Evolutionary conservation across 2,113 vertebrate species (phyloP).

Genomic region (Oophaga pumilio): DNA sequence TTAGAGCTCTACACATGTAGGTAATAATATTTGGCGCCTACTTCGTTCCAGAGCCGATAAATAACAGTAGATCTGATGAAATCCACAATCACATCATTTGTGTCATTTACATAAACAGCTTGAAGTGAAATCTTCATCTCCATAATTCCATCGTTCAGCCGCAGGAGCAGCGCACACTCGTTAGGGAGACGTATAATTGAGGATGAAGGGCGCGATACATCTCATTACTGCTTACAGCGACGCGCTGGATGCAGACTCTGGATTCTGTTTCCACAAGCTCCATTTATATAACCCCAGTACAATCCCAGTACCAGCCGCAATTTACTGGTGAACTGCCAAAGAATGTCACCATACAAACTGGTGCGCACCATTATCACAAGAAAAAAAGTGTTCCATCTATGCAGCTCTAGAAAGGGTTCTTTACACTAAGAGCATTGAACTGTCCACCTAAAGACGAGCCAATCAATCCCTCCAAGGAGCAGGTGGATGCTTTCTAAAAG

Average conservation of each 20-base stretch:
- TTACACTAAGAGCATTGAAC: too few species aligned
- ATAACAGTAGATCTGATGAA: background rate
- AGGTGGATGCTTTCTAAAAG: too few species aligned
- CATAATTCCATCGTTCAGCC: background rate
- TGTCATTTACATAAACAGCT: constrained; percentile 5
- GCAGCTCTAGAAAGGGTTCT: too few species aligned
- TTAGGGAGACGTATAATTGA: constrained; percentile 52
- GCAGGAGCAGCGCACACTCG: constrained; percentile 16
- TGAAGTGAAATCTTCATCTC: background rate
- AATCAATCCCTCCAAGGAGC: too few species aligned
- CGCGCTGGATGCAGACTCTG: background rate
- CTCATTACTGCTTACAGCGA: background rate
- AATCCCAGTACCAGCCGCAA: too few species aligned
- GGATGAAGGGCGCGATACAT: constrained; percentile 41
- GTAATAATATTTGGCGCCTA: too few species aligned
- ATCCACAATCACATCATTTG: background rate
- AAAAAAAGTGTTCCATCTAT: too few species aligned
- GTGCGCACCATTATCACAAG: too few species aligned
- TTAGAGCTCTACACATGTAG: too few species aligned
- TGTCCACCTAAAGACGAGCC: too few species aligned
- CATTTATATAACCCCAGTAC: background rate
- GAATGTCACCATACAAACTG: too few species aligned
- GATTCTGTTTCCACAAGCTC: background rate
- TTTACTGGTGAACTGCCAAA: too few species aligned
- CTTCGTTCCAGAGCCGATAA: background rate